phyloP scores from a whole-genome alignment of 2,113 vertebrate genomes.

The Apodemus speciosus region DNA sequence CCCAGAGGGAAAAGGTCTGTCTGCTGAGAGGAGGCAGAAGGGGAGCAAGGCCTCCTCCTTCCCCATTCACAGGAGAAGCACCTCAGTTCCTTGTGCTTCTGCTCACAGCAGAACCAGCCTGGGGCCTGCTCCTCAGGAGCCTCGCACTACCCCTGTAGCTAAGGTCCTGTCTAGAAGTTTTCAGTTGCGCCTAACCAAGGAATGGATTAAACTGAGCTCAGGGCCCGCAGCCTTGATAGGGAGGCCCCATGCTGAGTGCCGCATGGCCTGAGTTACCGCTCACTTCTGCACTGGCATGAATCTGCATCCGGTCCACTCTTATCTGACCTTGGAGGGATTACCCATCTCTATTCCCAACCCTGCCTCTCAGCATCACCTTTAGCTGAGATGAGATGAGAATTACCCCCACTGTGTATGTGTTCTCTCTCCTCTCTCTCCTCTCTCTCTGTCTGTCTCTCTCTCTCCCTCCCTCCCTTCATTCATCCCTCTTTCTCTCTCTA shows the following conservation, averaged over 20 bases:
- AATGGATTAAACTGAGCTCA: background rate
- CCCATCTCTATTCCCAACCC: background rate
- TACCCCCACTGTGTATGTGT: background rate
- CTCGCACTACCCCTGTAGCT: background rate
- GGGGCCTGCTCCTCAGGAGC: background rate
- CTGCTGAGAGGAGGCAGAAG: background rate
- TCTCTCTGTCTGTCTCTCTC: background rate
- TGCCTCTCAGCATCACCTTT: background rate
- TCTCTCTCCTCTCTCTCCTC: background rate
- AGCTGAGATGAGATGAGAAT: background rate
- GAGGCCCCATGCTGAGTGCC: background rate
- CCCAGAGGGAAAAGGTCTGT: background rate
- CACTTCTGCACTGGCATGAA: background rate
- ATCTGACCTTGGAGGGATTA: background rate
- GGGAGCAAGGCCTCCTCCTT: accelerated
- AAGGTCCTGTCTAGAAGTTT: background rate
- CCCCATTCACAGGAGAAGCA: background rate
- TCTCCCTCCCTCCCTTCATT: background rate
- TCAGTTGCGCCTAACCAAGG: background rate
- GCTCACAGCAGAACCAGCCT: background rate
- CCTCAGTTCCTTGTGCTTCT: background rate
- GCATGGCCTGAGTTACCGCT: background rate
- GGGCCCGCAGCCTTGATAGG: background rate
- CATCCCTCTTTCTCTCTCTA: no score
- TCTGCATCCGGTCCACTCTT: background rate